Conservation (phyloP, 2,113 vertebrate genomes). For the Noturus placidus region DNA sequence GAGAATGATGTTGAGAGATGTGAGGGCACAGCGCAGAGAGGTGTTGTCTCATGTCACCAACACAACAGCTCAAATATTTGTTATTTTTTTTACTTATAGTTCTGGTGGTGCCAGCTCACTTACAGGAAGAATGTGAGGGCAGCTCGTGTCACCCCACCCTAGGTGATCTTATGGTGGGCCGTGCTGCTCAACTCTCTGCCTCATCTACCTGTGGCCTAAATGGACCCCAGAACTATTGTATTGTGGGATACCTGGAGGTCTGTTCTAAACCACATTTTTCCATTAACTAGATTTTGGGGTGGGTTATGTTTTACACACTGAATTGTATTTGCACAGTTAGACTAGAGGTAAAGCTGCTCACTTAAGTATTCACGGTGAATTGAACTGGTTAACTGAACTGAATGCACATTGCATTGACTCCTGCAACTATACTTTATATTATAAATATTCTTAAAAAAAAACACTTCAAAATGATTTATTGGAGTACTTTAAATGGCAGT, state of each 20-base stretch:
- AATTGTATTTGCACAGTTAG: not conserved
- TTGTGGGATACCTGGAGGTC: slow-evolving; percentile 86
- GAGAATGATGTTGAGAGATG: not conserved
- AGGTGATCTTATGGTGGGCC: slow-evolving; percentile 81
- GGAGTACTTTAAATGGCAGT: not conserved
- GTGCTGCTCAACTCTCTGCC: slow-evolving; percentile 71
- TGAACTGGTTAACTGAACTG: not conserved
- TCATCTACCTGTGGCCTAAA: slow-evolving; percentile 81
- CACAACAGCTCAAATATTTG: not conserved
- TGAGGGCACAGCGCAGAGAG: not conserved
- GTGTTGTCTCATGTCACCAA: not conserved
- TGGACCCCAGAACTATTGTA: slow-evolving; percentile 83
- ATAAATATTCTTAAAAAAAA: too few species aligned
- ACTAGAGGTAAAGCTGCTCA: not conserved
- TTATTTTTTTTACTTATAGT: slow-evolving; percentile 56
- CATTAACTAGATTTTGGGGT: not conserved
- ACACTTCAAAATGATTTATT: not conserved
- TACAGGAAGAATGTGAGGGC: slow-evolving; percentile 67
- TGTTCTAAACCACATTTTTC: slow-evolving; percentile 44
- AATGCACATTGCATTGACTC: not conserved
- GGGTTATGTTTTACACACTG: not conserved
- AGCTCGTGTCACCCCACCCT: slow-evolving; percentile 72
- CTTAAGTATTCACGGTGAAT: not conserved
- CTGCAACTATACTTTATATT: slow-evolving; percentile 17
- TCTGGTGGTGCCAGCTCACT: slow-evolving; percentile 58